Conservation (phyloP, 2,113 vertebrate species). For the Sminthopsis crassicaudata region DNA sequence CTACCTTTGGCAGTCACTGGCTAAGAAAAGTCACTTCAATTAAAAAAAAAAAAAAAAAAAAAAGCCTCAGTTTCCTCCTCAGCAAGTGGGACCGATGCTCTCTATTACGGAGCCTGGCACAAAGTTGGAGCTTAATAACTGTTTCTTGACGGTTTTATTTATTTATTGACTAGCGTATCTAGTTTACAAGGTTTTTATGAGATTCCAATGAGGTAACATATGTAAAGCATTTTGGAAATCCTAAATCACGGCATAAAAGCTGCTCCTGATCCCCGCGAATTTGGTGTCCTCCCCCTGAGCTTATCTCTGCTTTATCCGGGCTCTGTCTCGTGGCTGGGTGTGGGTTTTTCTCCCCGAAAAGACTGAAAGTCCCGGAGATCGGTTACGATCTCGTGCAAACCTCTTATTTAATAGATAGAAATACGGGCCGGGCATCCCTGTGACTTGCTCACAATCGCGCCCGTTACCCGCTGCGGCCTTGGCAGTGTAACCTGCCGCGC, state of each 20-base stretch:
- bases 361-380: not conserved
- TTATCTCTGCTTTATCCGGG: not conserved
- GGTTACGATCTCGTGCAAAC: not conserved
- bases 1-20: not conserved
- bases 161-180: not conserved
- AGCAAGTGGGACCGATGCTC: too few species aligned
- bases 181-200: not conserved
- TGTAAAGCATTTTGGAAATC: not conserved
- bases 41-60: not conserved
- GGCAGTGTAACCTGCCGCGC: not conserved
- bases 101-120: not conserved
- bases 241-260: not conserved
- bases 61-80: slow-evolving; percentile 8
- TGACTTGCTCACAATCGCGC: not conserved
- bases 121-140: not conserved
- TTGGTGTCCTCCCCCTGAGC: not conserved
- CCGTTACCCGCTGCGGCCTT: too few species aligned
- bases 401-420: not conserved
- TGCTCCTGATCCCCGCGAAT: not conserved
- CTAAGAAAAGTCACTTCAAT: not conserved
- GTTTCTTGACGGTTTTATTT: not conserved
- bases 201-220: not conserved
- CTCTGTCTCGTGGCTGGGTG: not conserved
- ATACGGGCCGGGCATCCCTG: not conserved
- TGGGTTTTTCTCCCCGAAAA: not conserved